Percentiles rank a stretch among this genome's conserved stretches.
These are phyloP conservation scores for Neocrepidodera transversa DNA, from an alignment of 2,888 invertebrate species.

Conservation along the genomic window DNA sequence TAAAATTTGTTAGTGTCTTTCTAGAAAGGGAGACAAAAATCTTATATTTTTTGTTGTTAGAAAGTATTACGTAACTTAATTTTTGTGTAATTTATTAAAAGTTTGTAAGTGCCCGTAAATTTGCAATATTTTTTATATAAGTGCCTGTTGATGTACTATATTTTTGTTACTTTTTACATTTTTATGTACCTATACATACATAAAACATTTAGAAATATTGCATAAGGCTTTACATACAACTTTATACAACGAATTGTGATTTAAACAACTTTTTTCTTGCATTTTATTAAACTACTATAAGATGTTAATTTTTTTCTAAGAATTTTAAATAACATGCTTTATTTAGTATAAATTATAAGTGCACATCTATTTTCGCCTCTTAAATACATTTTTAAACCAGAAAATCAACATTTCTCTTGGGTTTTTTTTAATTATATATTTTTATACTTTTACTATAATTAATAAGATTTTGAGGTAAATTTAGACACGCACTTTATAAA, in stretches of 20 bases:
- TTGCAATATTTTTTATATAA: constrained; percentile 8
- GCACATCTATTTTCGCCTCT: background rate
- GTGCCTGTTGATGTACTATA: constrained; percentile 11
- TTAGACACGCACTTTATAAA: too few relatives aligned
- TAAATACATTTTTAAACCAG: background rate
- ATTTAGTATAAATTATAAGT: background rate
- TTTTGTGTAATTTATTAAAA: too few relatives aligned
- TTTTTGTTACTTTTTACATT: constrained; percentile 12
- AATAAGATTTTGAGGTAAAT: background rate
- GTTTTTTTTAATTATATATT: background rate
- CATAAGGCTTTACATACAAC: background rate
- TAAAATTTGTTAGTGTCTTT: background rate
- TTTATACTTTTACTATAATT: background rate
- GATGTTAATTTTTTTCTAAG: too few relatives aligned
- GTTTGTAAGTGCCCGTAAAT: constrained; percentile 7
- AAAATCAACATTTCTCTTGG: background rate
- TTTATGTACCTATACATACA: constrained; percentile 28
- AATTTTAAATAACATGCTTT: background rate
- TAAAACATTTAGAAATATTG: background rate
- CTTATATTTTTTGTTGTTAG: too few relatives aligned
- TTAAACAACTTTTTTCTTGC: background rate
- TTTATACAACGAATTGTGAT: constrained; percentile 3
- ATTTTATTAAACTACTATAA: background rate
- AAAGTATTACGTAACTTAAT: too few relatives aligned
- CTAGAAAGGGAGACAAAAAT: background rate